Evolutionary conservation across 2,888 invertebrate genomes (phyloP), one percentile per base, ranked within the genome.

Genomic region (Conchocele bisecta): DNA sequence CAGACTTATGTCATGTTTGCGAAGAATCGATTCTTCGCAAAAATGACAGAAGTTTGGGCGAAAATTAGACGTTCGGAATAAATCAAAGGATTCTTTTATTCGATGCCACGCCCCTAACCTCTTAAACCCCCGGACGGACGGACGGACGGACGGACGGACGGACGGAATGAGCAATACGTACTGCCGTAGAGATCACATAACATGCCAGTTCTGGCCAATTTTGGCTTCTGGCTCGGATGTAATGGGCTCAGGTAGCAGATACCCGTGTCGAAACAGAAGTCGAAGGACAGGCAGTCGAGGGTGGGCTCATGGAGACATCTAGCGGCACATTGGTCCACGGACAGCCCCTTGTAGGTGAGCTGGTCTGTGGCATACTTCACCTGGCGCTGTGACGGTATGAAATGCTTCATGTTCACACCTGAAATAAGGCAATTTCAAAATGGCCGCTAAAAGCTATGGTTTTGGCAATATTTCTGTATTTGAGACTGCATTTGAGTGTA

Each of bases 261-360:
- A 0, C 85, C 86, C 0, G 67, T 70, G 13, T 75, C 75, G 65
- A 79, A 85, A 59, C 86, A 86, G 64, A 83, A 86, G 51, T 78
- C 78, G 63, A 86, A 86, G 7, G 82, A 78, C 53, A 81, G 71
- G 54, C 86, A 86, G 51, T 79, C 75, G 39, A 83, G 78, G 0
- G 59, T 59, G 9, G 68, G 39, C 26, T 82, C 79, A 0, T 57
- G 46, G n/a, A 83, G 61, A 68, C 86, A 86, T 6, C 76, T 53
- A 0, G 77, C 59, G 2, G 85, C 85, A 56, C 86, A 86, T 57
- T 86, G 84, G 56, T 86, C 86, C 4, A 86, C 85, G 0, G 86
- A 82, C 29, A 85, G 20, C 20, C 83, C 81, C 20, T 57, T 37
- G 15, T 81, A 51, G 53, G 59, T 58, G 20, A 59, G 44, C 17